phyloP scores from a whole-genome alignment of 2,113 vertebrate genomes.

The Strix aluco region DNA sequence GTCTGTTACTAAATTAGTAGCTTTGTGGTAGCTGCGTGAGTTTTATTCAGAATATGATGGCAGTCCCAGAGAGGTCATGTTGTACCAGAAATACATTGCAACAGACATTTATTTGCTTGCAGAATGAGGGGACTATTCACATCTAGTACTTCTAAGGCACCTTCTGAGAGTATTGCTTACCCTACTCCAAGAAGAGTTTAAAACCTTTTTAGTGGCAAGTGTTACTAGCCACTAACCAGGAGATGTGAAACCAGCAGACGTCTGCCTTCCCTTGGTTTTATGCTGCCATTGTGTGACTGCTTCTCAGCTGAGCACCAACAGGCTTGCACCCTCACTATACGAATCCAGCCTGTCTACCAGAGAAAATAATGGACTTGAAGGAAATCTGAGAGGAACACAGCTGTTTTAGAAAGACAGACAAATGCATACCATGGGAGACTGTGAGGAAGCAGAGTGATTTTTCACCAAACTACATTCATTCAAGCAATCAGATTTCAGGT shows the following conservation, averaged over 20 bases:
- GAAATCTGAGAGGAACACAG: neutral
- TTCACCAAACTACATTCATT: neutral
- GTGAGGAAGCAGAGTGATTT: neutral
- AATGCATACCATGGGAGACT: rapidly evolving
- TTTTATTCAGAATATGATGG: neutral
- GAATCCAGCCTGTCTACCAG: neutral
- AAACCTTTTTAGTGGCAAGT: neutral
- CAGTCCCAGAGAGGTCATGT: neutral
- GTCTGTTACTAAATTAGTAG: neutral
- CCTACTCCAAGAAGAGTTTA: neutral
- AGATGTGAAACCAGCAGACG: neutral
- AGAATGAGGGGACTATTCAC: neutral
- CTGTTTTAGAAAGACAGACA: neutral
- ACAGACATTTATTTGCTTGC: neutral
- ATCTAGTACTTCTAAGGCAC: neutral
- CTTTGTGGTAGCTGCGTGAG: neutral
- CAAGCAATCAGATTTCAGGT: neutral
- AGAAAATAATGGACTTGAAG: conserved; percentile 1
- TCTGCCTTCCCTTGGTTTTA: neutral
- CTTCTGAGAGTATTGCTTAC: neutral
- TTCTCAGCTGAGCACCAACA: rapidly evolving
- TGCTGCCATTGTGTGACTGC: rapidly evolving
- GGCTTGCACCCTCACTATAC: neutral
- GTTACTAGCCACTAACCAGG: neutral
- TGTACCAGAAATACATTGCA: neutral